A percentile compares a stretch with the other conserved stretches of the same genome.
phyloP scores from a whole-genome alignment of 2,888 invertebrate species.

The Stomorhina lunata region DNA sequence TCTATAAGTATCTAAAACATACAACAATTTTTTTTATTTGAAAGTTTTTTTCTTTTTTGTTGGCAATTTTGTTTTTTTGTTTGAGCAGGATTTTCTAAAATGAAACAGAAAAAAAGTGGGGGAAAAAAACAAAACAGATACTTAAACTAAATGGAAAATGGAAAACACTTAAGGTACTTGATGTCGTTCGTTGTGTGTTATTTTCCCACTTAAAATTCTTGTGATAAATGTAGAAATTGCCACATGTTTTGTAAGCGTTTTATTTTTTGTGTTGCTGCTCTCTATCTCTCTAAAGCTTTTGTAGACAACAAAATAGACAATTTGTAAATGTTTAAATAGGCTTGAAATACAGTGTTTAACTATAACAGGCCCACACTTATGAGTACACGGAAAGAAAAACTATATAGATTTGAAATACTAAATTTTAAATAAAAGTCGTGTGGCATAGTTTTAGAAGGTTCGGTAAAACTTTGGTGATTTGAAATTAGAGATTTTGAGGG shows the following conservation, averaged over 20 bases:
- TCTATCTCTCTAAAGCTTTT: no score
- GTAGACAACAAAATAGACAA: conserved; percentile 3
- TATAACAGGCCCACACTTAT: no score
- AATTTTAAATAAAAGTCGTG: no score
- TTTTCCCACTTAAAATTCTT: conserved; percentile 56
- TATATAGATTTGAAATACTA: no score
- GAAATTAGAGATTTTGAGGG: no score
- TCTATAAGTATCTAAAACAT: no score
- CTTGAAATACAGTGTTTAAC: no score
- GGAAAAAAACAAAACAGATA: conserved; percentile 18
- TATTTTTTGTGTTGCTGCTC: neutral
- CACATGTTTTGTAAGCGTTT: conserved; percentile 3
- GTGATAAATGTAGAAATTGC: conserved; percentile 32
- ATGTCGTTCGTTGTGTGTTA: conserved; percentile 42
- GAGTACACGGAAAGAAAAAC: no score
- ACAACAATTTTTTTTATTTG: no score
- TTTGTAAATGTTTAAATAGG: conserved; percentile 33
- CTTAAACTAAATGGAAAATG: conserved; percentile 38
- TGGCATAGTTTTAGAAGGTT: no score
- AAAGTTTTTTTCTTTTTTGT: neutral
- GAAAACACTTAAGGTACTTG: conserved; percentile 45
- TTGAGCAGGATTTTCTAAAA: neutral
- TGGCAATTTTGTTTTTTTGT: conserved; percentile 34
- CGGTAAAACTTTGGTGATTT: no score
- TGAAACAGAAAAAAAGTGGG: neutral